Conservation (phyloP, 2,797 vertebrate genomes). For the Eulemur albifrons region DNA sequence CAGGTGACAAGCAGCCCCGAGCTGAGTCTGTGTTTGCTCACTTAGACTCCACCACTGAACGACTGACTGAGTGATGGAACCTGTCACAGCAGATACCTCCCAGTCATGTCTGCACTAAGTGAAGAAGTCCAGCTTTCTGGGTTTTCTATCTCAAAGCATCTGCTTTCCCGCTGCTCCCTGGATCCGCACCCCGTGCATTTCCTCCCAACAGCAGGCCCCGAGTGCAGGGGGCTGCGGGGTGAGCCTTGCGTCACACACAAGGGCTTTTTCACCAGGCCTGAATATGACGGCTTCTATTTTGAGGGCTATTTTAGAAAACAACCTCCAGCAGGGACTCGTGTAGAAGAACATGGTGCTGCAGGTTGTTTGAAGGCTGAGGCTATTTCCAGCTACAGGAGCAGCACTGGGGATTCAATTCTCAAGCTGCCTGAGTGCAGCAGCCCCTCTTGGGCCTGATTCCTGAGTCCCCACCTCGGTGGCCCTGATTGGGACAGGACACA, state of each 20-base stretch:
- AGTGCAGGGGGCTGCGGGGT: too few species aligned
- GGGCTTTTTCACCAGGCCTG: neutral
- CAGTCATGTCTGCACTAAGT: neutral
- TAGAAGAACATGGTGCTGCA: neutral
- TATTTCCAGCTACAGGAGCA: neutral
- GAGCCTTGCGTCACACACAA: neutral
- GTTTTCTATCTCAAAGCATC: neutral
- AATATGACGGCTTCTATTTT: neutral
- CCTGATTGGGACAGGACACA: neutral
- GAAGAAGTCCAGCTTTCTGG: neutral
- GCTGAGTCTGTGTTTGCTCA: neutral
- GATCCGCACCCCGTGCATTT: neutral
- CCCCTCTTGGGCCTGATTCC: too few species aligned
- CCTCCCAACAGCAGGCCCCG: neutral
- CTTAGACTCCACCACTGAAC: neutral
- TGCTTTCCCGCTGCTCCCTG: neutral
- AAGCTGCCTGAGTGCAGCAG: accelerated
- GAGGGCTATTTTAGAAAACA: neutral
- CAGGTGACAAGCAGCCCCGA: neutral
- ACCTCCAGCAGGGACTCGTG: too few species aligned
- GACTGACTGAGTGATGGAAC: neutral
- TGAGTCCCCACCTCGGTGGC: neutral
- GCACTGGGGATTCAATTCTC: too few species aligned
- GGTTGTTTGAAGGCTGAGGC: neutral
- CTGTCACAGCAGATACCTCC: neutral